Evolutionary conservation across 2,113 vertebrate genomes (phyloP).

Genomic region (Pedetes capensis): DNA sequence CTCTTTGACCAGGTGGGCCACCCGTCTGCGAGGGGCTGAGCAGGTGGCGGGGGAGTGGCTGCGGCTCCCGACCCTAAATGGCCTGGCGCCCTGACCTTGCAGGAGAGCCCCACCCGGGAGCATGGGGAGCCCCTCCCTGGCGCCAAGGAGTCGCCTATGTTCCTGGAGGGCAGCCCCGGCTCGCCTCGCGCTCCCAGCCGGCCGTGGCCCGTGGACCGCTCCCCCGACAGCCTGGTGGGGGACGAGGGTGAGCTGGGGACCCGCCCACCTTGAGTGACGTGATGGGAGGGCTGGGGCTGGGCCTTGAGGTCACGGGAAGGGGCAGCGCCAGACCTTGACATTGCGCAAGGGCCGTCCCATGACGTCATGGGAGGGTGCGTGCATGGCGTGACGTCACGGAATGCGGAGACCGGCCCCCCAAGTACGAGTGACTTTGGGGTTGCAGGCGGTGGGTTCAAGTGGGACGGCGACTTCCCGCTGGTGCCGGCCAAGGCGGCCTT

Average conservation of each 20-base stretch:
- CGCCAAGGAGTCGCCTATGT: constrained; percentile 72
- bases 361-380: no score
- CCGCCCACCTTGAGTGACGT: no score
- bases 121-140: constrained; percentile 87
- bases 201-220: constrained; percentile 63
- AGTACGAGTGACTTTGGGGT: fast-evolving
- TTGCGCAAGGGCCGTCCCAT: not conserved
- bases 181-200: constrained; percentile 59
- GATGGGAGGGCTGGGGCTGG: not conserved
- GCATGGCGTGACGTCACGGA: not conserved
- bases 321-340: no score
- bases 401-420: no score
- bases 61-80: fast-evolving
- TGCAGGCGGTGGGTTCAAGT: constrained; percentile 82
- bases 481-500: constrained; percentile 84
- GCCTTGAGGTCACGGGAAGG: not conserved
- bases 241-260: constrained; percentile 84
- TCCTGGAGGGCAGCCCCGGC: constrained; percentile 67
- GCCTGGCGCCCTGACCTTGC: not conserved
- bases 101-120: constrained; percentile 97
- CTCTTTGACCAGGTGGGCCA: constrained; percentile 95
- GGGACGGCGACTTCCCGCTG: constrained; percentile 83
- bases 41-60: fast-evolving
- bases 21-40: fast-evolving
- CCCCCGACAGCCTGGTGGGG: constrained; percentile 73